Evolutionary conservation across 30 jellyfish, hydroid and myxozoan species (phyloP), one percentile per base, ranked within the genome.

Genomic region (Aurelia sp.): DNA sequence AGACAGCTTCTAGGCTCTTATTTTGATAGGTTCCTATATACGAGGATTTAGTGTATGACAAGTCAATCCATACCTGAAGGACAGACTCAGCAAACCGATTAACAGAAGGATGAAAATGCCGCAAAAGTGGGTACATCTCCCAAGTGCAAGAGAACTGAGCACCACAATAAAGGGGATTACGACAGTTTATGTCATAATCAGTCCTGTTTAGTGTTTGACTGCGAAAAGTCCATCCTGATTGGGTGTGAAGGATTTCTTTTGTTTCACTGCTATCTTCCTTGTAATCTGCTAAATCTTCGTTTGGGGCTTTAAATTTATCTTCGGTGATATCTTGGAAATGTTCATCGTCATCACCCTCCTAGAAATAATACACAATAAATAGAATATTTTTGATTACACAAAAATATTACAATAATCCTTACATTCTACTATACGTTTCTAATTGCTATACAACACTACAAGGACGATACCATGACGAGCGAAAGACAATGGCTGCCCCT

Each of bases 341-440:
- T 58, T 95, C 99, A 3, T 95, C 99, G 27, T 90, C 99, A 44
- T 95, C 99, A 12, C 75, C 99, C 41, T 85, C 99, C 97, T 89
- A 38, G 11, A 13, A 52, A 77, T 33, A 57, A 74, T 20, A 17
- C 40, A 19, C 68, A 78, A 48, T 64, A 44, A 0, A 20, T 16
- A 1, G 3, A 61, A 38, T 38, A 2, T 2, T 27, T 0, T 27
- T 27, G 1, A 0, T 27, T 27, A 27, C 33, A 2, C 33, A 27
- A 27, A 27, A 27, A 27, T 27, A 2, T 27, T 27, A 27, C 33
- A 27, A 27, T 27, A 27, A 1, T 2, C 33, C 33, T 27, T 27
- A 27, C 1, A 27, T 27, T 27, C 33, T 27, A 27, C 33, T 2
- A 27, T 27, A 27, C 1, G 33, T 27, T 27, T 1, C 33, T 0